Conservation (phyloP, 2,888 invertebrate genomes). For the Ganaspis brasiliensis region DNA sequence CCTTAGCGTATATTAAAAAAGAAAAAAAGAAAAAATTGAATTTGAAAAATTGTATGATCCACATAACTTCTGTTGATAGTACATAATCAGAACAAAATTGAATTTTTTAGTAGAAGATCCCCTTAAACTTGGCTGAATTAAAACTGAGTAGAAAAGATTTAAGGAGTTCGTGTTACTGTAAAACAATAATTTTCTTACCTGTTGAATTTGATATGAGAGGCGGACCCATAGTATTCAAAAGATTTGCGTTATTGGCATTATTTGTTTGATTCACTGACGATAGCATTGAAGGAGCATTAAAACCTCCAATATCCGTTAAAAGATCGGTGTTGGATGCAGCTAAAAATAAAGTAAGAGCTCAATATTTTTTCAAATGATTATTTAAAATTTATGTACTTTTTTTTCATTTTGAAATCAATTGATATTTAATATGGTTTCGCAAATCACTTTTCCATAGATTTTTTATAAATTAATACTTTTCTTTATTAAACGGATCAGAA, state of each 20-base stretch:
- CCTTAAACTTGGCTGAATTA: neutral
- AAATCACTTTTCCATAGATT: no score
- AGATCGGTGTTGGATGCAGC: conserved; percentile 78
- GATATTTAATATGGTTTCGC: no score
- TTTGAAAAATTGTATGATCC: no score
- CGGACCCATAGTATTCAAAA: conserved; percentile 66
- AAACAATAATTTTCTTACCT: conserved; percentile 66
- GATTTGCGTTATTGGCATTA: conserved; percentile 71
- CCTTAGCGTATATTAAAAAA: no score
- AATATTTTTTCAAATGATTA: neutral
- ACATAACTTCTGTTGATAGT: no score
- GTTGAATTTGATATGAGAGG: conserved; percentile 62
- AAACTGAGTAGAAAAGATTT: conserved; percentile 1
- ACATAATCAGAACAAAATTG: neutral
- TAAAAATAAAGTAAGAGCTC: conserved; percentile 50
- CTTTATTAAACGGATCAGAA: no score
- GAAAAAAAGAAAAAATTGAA: no score
- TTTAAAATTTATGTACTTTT: no score
- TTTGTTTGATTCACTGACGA: conserved; percentile 67
- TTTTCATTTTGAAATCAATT: no score
- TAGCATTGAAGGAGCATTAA: conserved; percentile 66
- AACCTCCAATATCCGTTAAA: conserved; percentile 81
- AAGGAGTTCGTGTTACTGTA: neutral
- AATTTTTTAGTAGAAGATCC: neutral
- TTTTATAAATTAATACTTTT: no score